Base-by-base conservation (phyloP, 2,113 vertebrate species). In the Coregonus clupeaformis region DNA sequence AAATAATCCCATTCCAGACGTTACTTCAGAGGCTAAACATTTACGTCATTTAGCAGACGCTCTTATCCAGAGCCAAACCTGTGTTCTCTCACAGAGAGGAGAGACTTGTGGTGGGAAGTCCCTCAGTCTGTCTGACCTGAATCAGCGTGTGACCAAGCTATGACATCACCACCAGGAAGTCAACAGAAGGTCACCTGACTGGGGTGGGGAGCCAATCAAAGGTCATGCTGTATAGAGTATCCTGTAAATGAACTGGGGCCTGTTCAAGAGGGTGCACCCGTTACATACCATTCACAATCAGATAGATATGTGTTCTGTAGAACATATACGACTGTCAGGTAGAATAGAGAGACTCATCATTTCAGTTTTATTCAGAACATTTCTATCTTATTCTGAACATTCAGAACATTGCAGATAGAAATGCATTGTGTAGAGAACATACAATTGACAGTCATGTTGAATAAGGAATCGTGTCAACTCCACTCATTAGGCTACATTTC, bases 151-250 rank as follows among this genome's bases (percentile, higher is more conserved):
- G 91, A 91, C 80, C 82, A 80, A 85, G 62, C 55, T 63, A 77
- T 86, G 91, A 91, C 86, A 80, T 85, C 88, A 92, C n/a, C 82
- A 91, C 20, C 82, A 91, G 90, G 90, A 93, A 92, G 90, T 80
- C n/a, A 47, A 78, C 70, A 73, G 36, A 59, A 64, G 24, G 64
- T 63, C 88, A 92, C 85, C 77, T 91, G 90, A 83, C 24, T 25
- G 45, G 57, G 22, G 36, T 13, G 3, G 72, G 42, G 6, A 79
- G 11, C 85, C 86, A 87, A 88, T 84, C 66, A 83, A 49, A 82
- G 55, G 24, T 87, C 76, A 74, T 60, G n/a, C 49, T 18, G 57
- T 24, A 20, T 55, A 55, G 18, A 20, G 36, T 52, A 52, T 18
- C 12, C 49, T 27, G 27, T 27, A 52, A 52, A 52, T 52, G 49